phyloP scores from a whole-genome alignment of 2,113 vertebrate species.

The Dicaeum eximium region DNA sequence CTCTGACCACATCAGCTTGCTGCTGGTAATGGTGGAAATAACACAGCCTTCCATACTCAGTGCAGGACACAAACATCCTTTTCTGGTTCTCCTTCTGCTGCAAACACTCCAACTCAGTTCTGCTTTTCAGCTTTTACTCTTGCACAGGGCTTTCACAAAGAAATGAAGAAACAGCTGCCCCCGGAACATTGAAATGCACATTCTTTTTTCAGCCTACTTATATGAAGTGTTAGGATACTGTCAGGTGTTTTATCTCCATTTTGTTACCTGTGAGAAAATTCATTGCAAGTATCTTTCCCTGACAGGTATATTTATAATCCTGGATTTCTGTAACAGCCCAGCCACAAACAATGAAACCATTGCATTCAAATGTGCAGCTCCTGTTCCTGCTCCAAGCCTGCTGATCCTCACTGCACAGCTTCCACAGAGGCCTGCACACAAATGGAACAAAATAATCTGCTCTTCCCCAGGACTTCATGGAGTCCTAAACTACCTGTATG shows the following conservation, averaged over 20 bases:
- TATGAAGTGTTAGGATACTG: background rate
- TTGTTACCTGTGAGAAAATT: background rate
- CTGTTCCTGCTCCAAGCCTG: background rate
- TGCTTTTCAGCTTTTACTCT: background rate
- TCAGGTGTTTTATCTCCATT: background rate
- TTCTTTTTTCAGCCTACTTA: background rate
- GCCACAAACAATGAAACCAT: background rate
- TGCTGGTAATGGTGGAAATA: background rate
- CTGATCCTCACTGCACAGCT: background rate
- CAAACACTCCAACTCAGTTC: background rate
- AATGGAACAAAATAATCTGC: background rate
- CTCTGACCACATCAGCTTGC: background rate
- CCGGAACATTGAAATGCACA: background rate
- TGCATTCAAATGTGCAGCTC: background rate
- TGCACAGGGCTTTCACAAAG: background rate
- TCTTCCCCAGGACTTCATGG: background rate
- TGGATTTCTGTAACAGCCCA: background rate
- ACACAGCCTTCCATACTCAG: background rate
- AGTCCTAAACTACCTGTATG: background rate
- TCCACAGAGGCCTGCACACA: background rate
- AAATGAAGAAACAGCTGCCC: background rate
- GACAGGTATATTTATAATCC: background rate
- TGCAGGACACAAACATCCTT: background rate
- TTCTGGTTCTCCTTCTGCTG: background rate
- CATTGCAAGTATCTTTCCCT: background rate